Conservation (phyloP, 2,888 invertebrate species). For the Boloria euphrosyne region DNA sequence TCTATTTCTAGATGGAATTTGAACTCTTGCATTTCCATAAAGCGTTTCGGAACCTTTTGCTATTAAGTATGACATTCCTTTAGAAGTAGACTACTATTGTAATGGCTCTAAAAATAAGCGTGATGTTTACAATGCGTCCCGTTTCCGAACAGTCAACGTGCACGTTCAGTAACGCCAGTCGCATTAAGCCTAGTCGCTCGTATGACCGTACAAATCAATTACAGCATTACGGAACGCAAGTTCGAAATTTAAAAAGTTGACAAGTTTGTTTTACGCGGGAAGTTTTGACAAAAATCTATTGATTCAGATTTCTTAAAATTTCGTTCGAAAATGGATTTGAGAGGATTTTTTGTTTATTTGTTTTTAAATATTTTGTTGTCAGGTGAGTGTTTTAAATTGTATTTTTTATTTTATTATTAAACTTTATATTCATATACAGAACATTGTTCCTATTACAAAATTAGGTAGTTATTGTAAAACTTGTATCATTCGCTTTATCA, state of each 20-base stretch:
- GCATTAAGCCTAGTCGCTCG: conserved; percentile 46
- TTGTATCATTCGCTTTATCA: no score
- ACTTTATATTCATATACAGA: neutral
- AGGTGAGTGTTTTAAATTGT: conserved; percentile 31
- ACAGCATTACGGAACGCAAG: conserved; percentile 42
- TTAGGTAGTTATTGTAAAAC: no score
- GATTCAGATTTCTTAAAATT: conserved; percentile 20
- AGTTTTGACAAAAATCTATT: conserved; percentile 8
- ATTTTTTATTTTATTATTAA: neutral
- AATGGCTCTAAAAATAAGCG: conserved; percentile 55
- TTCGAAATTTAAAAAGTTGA: conserved; percentile 41
- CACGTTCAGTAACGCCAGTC: conserved; percentile 49
- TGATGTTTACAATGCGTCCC: conserved; percentile 55
- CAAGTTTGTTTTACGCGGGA: conserved; percentile 18
- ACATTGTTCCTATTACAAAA: neutral
- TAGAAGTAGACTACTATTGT: conserved; percentile 45
- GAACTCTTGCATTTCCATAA: conserved; percentile 35
- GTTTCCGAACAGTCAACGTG: conserved; percentile 50
- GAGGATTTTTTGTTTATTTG: conserved; percentile 25
- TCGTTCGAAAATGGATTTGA: conserved; percentile 20
- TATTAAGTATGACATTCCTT: conserved; percentile 47
- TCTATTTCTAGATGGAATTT: conserved; percentile 38
- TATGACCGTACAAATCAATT: conserved; percentile 48
- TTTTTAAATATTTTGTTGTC: conserved; percentile 29
- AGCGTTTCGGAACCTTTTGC: conserved; percentile 43